Base-by-base conservation (phyloP, 2,797 vertebrate species). In the Hoplostethus mediterraneus region DNA sequence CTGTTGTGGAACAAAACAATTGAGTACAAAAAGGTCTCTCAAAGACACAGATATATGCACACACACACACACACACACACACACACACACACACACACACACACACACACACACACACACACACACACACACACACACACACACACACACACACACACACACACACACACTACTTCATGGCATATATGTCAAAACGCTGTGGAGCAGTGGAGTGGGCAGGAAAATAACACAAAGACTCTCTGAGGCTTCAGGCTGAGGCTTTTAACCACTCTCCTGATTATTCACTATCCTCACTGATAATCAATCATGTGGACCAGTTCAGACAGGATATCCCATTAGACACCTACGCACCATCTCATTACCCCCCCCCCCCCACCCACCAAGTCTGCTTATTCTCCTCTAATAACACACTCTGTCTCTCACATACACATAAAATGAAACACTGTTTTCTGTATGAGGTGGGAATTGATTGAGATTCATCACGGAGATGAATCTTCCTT, bases 271-370 rank as follows among this genome's bases (percentile, higher is more conserved):
- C 53, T 73, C 59, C 55, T 36, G 36, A 81, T 86, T 73, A 81
- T 74, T 84, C 48, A 73, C 78, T 71, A 56, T 59, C 55, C 81
- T 81, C 58, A 62, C 51, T 77, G 82, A 84, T 86, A 70, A 91
- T 89, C 79, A 88, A 82, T 90, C 77, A 85, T 70, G 10, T 71
- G 70, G 54, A 90, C 90, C 61, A 75, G 58, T 78, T 85, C 57
- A 80, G 88, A 87, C 81, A 84, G 82, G 73, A 85, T 73, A 83
- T 86, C 77, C 74, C 79, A 89, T 87, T 74, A 87, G 60, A 87
- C 86, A 83, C 79, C 86, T 75, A 84, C 67, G 21, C 82, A 63
- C 49, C 72, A 67, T 78, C 82, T 87, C 73, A 86, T 89, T 89
- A 87, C 55, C 71, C 12, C 52, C 36, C 21, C 21, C 21, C 21